Evolutionary conservation across 2,113 vertebrate genomes (phyloP), one percentile per base, ranked within the genome.

Genomic region (Barbus barbus): DNA sequence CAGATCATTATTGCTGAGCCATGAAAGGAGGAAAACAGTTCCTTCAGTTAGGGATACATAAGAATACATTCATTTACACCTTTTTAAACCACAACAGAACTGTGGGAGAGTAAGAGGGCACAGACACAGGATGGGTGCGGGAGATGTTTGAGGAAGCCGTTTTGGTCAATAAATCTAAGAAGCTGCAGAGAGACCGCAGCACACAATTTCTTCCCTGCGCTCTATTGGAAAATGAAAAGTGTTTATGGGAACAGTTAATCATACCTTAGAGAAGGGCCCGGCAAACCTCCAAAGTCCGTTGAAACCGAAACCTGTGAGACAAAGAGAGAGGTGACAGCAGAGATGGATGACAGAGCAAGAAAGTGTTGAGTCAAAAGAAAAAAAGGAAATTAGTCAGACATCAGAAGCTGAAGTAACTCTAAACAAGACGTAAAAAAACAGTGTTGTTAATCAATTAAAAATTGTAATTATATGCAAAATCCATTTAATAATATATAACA

Each of bases 221-320:
- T 61, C 46, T 41, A 44, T 51, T 53, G 78, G 73, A 86, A 82
- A 83, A 86, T 58, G 16, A 74, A 82, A 84, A 31, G 53, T 75
- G 78, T 80, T 84, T 73, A 77, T 80, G 9, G 72, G 24, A 46
- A 72, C 20, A 48, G 84, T 89, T 56, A 82, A 79, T 91, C 92
- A 92, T 95, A 99, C 98, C 97, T 99, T 99, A 31, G 97, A 98
- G 91, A 99, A 99, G 0, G 98, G 98, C 81, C 98, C 98, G 48
- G 98, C 98, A 94, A 99, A 99, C 88, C 98, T 95, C 98, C 98
- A 99, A 4, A 99, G 93, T 63, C 98, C 98, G 80, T 99, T 99
- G 92, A 99, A 99, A 82, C 98, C 98, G 87, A 99, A 99, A 94
- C 97, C 98, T 99, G 89, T 83, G 33, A 82, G 93, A 92, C 41